A percentile compares a stretch with the other conserved stretches of the same genome.
These are phyloP conservation scores for Eurytoma adleriae DNA, from an alignment of 2,888 invertebrate genomes.

Conservation along the genomic window DNA sequence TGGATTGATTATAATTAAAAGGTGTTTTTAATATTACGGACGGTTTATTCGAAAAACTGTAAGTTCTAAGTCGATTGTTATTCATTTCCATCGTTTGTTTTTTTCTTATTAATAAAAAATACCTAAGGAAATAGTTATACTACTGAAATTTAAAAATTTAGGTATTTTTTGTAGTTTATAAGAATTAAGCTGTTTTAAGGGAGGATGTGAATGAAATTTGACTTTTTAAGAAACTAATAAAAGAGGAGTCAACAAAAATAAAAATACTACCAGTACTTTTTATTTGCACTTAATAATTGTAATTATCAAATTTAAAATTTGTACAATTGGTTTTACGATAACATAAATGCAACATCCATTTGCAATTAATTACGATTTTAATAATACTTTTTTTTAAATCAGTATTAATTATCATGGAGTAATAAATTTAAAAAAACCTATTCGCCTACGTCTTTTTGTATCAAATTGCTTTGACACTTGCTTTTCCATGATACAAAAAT, in stretches of 20 bases:
- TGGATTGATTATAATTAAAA: conserved; percentile 23
- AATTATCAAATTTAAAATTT: conserved; percentile 31
- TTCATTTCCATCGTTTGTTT: conserved; percentile 35
- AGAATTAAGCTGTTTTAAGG: conserved; percentile 19
- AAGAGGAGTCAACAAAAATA: neutral
- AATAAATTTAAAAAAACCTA: conserved; percentile 17
- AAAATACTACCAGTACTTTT: conserved; percentile 31
- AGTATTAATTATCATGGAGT: conserved; percentile 6
- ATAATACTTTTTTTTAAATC: conserved; percentile 58
- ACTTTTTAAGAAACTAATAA: neutral
- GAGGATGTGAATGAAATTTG: conserved; percentile 38
- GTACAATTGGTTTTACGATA: conserved; percentile 12
- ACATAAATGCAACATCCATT: conserved; percentile 37
- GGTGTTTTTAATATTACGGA: conserved; percentile 42
- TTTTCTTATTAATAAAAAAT: conserved; percentile 34
- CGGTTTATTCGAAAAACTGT: conserved; percentile 45
- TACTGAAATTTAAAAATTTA: conserved; percentile 32
- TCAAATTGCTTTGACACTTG: conserved; percentile 23
- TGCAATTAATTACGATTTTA: conserved; percentile 59
- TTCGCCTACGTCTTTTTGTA: conserved; percentile 12
- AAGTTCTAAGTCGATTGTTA: conserved; percentile 14
- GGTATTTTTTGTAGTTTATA: conserved; percentile 33
- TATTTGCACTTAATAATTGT: conserved; percentile 34
- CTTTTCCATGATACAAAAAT: conserved; percentile 24
- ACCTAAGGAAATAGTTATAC: conserved; percentile 30